Evolutionary conservation across 2,888 invertebrate genomes (phyloP), one percentile per base, ranked within the genome.

Genomic region (Pandemis corylana): DNA sequence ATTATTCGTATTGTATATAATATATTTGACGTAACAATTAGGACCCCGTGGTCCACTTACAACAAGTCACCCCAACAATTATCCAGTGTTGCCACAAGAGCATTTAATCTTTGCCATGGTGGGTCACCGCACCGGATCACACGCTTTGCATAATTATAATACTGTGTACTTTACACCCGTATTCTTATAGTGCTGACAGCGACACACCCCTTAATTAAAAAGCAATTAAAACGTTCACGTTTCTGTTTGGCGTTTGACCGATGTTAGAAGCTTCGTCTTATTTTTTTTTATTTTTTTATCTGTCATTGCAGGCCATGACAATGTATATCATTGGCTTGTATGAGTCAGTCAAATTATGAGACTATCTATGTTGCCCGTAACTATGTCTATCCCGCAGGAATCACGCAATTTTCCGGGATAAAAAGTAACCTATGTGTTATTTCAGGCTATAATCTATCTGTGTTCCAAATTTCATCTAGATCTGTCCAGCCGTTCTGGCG

Each of bases 81-180:
- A 64, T 28, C 46, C 64, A 20, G 64, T 64, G 46, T 64, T 46
- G 15, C 15, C 44, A 44, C 64, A 20, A 15, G 63, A n/a, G 59
- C 64, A 44, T 64, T 46, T 64, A 64, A 64, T 64, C 64, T 64
- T 64, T 13, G 13, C 20, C 64, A 20, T 20, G 10, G 44, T 10
- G 64, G 20, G 46, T 13, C 7, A 46, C 64, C 64, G 63, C 64
- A 20, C 46, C 64, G 20, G 20, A 46, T 20, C 64, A 46, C 64
- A 46, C 15, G 46, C 64, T 64, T 64, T 46, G 64, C 64, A 44
- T 64, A 46, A 64, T 64, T 64, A 64, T 46, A 46, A 46, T 64
- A 64, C 44, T 64, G 64, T 20, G 20, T 64, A 64, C 64, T 41
- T 46, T 44, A 20, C 44, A 64, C 44, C 46, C 20, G 12, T 12